Base-by-base conservation (phyloP, 1,140 invertebrate species). In the Elymnias hypermnestra region DNA sequence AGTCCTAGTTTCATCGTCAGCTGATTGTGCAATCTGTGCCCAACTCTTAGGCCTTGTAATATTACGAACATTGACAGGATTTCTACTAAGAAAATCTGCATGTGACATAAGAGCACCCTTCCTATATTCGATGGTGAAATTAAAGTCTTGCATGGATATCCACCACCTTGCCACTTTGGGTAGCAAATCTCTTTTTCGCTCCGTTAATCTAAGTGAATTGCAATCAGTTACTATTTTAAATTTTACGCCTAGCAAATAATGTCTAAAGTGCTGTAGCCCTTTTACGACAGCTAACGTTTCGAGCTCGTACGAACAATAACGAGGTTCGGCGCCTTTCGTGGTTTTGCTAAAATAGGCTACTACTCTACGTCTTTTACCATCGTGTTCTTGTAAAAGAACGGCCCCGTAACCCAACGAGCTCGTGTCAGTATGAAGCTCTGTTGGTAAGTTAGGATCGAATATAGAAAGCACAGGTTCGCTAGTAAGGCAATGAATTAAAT, bases 291-390 rank as follows among this genome's bases (percentile, higher is more conserved):
- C 75, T 3, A 21, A 6, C 3, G 19, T 21, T 21, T 21, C 19
- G 3, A 21, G 6, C 6, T 21, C 19, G 19, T 72, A 83, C 3
- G 63, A 72, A 47, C 77, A 73, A 40, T 82, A 82, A 4, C 18
- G 15, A 10, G 13, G 12, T 7, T 49, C 23, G 3, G 35, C 44
- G 0, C 36, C 44, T 7, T 37, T 35, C 3, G 44, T 47, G 0
- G 12, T 3, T 13, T 31, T 47, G 12, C 44, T 47, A 10, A 39
- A 47, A 9, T 47, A 47, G 1, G 25, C 44, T 6, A 39, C 26
- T 1, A 31, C 35, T 2, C 22, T 21, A n/a, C 23, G 29, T 0
- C 14, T 7, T 1, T n/a, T 10, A 22, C 35, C 31, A 3, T n/a
- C n/a, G 6, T 40, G 12, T 12, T 10, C 0, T 17, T 49, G 46